Percentiles rank a stretch among this genome's conserved stretches.
These are phyloP conservation scores for Fragum whitleyi DNA, from an alignment of 2,888 invertebrate genomes.

Conservation along the genomic window DNA sequence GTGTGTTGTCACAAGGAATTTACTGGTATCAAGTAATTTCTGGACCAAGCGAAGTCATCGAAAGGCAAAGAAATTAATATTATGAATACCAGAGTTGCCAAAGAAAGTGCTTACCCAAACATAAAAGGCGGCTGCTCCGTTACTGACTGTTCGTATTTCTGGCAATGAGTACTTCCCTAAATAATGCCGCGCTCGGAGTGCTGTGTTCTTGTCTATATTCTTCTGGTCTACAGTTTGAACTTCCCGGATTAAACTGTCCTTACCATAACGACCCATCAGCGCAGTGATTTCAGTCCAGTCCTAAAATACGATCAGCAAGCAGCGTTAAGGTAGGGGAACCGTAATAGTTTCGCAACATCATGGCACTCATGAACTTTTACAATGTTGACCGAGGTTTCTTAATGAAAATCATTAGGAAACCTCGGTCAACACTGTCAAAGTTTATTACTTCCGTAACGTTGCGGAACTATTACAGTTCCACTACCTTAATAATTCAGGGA, in stretches of 20 bases:
- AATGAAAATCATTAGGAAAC: no score
- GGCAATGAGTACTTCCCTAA: constrained; percentile 72
- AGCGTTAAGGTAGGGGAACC: background rate
- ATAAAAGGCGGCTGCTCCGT: constrained; percentile 80
- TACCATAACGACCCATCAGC: constrained; percentile 73
- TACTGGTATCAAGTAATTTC: no score
- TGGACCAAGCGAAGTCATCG: no score
- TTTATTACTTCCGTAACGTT: no score
- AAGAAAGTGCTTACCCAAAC: constrained; percentile 75
- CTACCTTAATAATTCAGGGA: background rate
- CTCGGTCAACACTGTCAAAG: no score
- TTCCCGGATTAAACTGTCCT: constrained; percentile 74
- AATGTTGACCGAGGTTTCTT: no score
- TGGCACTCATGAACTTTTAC: no score
- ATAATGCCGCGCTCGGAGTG: constrained; percentile 71
- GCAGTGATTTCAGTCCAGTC: constrained; percentile 78
- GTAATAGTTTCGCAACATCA: no score
- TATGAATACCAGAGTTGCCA: no score
- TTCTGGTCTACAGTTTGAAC: constrained; percentile 73
- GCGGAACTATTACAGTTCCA: no score
- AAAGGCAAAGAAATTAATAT: no score
- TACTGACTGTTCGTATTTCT: constrained; percentile 75
- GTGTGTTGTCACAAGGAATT: no score
- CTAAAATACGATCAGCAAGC: constrained; percentile 53
- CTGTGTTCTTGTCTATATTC: constrained; percentile 72